These are phyloP conservation scores for Thermophis baileyi DNA, from an alignment of 2,113 vertebrate genomes.

Conservation along the genomic window DNA sequence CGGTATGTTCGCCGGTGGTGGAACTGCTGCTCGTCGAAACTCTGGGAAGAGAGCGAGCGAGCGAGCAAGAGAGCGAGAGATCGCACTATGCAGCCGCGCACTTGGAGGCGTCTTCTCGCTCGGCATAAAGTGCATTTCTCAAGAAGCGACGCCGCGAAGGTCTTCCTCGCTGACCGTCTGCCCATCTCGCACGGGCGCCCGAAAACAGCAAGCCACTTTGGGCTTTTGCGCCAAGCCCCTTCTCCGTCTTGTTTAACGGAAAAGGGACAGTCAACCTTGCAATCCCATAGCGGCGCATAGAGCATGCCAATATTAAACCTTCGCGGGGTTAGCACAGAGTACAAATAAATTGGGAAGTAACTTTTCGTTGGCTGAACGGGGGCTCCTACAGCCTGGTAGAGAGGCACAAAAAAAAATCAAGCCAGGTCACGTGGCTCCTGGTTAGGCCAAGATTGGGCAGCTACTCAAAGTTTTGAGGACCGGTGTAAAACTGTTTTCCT, in stretches of 20 bases:
- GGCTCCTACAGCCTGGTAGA: not conserved
- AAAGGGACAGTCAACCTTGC: too few relatives aligned
- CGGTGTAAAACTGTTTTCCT: not conserved
- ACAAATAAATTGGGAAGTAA: not conserved
- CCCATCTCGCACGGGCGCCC: not conserved
- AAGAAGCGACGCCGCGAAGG: not conserved
- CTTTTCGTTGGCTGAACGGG: not conserved
- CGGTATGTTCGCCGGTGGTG: not conserved
- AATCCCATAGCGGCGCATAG: too few relatives aligned
- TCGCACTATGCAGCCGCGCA: not conserved
- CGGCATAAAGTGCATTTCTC: not conserved
- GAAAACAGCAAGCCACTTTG: not conserved
- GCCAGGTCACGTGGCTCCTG: not conserved
- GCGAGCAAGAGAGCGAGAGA: not conserved
- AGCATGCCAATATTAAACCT: not conserved
- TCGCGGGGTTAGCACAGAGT: not conserved
- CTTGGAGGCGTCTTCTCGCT: not conserved
- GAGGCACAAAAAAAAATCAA: too few relatives aligned
- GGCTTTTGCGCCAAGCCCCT: too few relatives aligned
- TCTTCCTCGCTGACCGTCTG: not conserved
- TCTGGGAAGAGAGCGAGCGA: not conserved
- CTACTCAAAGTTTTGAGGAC: not conserved
- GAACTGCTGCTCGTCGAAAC: not conserved
- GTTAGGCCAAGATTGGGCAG: not conserved
- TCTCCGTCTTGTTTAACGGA: too few relatives aligned